Evolutionary conservation across 2,888 invertebrate genomes (phyloP), one percentile per base, ranked within the genome.

Genomic region (Sepiola atlantica): DNA sequence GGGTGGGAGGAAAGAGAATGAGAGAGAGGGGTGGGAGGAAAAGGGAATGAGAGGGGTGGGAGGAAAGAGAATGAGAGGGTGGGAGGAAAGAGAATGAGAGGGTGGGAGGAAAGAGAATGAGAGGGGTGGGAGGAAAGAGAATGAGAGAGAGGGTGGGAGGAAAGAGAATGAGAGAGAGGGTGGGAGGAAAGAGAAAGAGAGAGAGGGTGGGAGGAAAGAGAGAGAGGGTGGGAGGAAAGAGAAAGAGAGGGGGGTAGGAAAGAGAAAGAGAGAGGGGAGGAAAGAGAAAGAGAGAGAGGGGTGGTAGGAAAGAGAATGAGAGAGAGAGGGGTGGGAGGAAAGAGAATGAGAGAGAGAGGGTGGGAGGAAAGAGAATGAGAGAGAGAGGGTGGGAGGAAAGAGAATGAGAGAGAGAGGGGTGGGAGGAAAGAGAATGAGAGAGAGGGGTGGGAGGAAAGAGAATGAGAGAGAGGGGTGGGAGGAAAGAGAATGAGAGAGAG

Each of bases 41-140:
- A 24, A 28, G 24, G 3, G 61, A 6, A 61, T 24, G 24, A 16
- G 32, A n/a, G n/a, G 32, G 10, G 14, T n/a, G 61, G 24, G 0
- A 24, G 61, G 10, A 4, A 6, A 18, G 14, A n/a, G n/a, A 77
- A 32, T 0, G 18, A 14, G 4, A 1, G 4, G 0, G 18, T 1
- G 18, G 18, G 16, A 12, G 10, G 16, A 16, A n/a, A n/a, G 77
- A 77, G n/a, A 14, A 8, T n/a, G 0, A n/a, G n/a, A n/a, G n/a
- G n/a, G 45, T 45, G 45, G 8, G 4, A 8, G 45, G 8, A 4
- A 4, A 4, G 45, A 45, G 45, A 45, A 45, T 8, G 45, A 8
- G 45, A 8, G 45, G 45, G 45, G 45, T 45, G 2, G 45, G 45
- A 8, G 45, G 45, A 45, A 8, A 2, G 8, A 8, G 45, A 45